Evolutionary conservation across 1,140 invertebrate species (phyloP), one percentile per base, ranked within the genome.

Genomic region (Drosophila ironensis): DNA sequence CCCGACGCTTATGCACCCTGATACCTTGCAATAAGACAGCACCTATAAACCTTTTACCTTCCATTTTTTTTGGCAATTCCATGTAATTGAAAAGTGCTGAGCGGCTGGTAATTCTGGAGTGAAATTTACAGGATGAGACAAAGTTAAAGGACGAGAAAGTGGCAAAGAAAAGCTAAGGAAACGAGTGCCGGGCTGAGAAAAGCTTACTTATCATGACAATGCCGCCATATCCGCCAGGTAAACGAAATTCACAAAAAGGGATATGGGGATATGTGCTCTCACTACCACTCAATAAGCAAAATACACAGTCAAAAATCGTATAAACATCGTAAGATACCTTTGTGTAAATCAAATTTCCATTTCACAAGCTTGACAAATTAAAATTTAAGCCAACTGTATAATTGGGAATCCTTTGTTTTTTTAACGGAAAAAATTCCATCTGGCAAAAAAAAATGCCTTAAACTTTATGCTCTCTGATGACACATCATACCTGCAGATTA

Each of bases 191-290:
- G 14, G 28, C 42, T 41, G 17, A 22, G 16, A 44, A 50, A 52
- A 50, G 53, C 50, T 76, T 59, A 66, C 72, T 76, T 76, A 72
- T 66, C 68, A 61, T 48, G 37, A 46, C 42, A 69, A 48, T 61
- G 70, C 40, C 28, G 72, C 61, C 67, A 81, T 76, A 76, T 81
- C 77, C 77, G 77, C 59, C 66, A 53, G 60, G 72, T 82, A 81
- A 81, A 82, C 72, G 76, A 81, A 80, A 80, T 75, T 67, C 42
- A 35, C 42, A 48, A 53, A 70, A 64, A 66, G 54, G 48, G 56
- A 59, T 67, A 61, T 44, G 45, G 38, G 59, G 25, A 59, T 40
- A 50, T 53, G 51, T 50, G 47, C 37, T 17, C 17, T 25, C 25
- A 57, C 35, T 70, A 25, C 44, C 40, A 67, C 16, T 0, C 14